Evolutionary conservation across 1,140 invertebrate genomes (phyloP).

Genomic region (Hycleus phaleratus): DNA sequence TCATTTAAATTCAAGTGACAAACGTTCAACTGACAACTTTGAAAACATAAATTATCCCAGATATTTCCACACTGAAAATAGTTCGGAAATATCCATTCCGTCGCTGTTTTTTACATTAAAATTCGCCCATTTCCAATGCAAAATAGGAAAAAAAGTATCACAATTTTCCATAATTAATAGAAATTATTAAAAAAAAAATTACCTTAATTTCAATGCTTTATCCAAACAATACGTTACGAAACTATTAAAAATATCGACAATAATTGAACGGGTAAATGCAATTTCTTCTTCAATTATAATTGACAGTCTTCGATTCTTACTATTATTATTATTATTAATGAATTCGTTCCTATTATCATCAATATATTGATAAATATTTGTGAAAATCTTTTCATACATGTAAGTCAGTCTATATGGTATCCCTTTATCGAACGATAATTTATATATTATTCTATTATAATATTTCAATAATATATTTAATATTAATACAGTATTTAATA

Average conservation of each 20-base stretch:
- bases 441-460: constrained; percentile 19
- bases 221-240: constrained; percentile 30
- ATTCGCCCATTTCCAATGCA: no score
- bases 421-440: constrained; percentile 21
- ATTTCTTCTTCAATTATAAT: constrained; percentile 27
- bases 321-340: no score
- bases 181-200: constrained; percentile 7
- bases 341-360: constrained; percentile 17
- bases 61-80: not conserved
- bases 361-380: constrained; percentile 16
- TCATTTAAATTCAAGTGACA: no score
- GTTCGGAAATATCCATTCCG: no score
- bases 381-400: constrained; percentile 30
- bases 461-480: constrained; percentile 27
- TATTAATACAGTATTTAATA: constrained; percentile 21
- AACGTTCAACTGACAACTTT: no score
- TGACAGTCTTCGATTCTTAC: constrained; percentile 10
- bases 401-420: constrained; percentile 29
- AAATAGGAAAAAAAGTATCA: no score
- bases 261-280: constrained; percentile 25
- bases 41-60: not conserved
- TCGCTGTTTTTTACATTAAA: no score
- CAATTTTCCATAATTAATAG: no score
- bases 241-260: constrained; percentile 31
- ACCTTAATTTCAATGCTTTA: constrained; percentile 29